Percentiles rank a stretch among this genome's conserved stretches.
Conservation (phyloP, 2,113 vertebrate genomes). For the Macroglossus sobrinus region DNA sequence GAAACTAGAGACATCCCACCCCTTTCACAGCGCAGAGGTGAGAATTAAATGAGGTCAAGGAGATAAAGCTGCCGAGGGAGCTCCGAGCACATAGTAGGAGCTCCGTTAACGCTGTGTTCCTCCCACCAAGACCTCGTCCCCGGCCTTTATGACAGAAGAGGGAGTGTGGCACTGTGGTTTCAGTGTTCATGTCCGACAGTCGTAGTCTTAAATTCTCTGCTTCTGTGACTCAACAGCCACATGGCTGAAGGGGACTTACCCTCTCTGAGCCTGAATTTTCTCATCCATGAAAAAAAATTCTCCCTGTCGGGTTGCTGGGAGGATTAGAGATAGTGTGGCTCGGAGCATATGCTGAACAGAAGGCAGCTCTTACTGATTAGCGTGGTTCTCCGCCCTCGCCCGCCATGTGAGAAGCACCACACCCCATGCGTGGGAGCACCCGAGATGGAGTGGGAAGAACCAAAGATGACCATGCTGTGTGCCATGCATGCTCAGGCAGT, state of each 20-base stretch:
- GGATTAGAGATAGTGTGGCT: not conserved
- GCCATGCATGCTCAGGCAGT: too few relatives aligned
- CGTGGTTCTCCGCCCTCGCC: not conserved
- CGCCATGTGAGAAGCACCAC: not conserved
- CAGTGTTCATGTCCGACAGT: not conserved
- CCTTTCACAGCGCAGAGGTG: not conserved
- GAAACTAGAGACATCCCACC: not conserved
- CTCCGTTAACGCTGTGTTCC: not conserved
- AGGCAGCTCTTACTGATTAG: not conserved
- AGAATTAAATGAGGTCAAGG: not conserved
- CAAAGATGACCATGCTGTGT: not conserved
- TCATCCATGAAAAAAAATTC: not conserved
- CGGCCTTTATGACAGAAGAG: not conserved
- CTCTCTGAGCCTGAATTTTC: not conserved
- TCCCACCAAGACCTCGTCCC: not conserved
- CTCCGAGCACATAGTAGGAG: too few relatives aligned
- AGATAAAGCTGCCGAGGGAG: not conserved
- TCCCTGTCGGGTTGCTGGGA: not conserved
- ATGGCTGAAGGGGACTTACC: not conserved
- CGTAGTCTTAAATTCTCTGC: not conserved
- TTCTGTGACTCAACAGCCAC: not conserved
- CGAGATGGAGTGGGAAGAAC: not conserved
- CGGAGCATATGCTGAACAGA: not conserved
- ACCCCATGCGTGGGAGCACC: fast-evolving
- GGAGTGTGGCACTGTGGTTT: not conserved